Base-by-base conservation (phyloP, 2,888 invertebrate species). In the Sisyra nigra region DNA sequence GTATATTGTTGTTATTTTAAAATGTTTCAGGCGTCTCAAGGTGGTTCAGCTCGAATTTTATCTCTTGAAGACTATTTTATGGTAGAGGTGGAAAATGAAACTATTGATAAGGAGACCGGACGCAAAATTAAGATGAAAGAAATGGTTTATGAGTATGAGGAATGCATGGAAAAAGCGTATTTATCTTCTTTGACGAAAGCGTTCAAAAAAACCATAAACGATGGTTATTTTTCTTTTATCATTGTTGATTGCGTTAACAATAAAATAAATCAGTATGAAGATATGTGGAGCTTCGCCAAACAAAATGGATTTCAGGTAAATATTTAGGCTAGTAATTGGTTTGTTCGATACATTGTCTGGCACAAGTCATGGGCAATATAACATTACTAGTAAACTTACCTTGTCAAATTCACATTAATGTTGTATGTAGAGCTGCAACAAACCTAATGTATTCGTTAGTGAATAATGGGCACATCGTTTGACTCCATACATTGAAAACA, bases 51-150 rank as follows among this genome's bases (percentile, higher is more conserved):
- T n/a, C 72, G 94, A 50, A 88, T 96, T 55, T 70, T 96, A 56
- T 91, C 89, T 47, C 74, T 96, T 47, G 94, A 96, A 60, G 94
- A 96, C 64, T 96, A 96, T 63, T 96, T 93, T 56, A 82, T 93
- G 73, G 77, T 84, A 46, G 88, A 88, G 62, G 76, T 79, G 46
- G 88, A 87, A 61, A 71, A 76, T 50, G 78, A 77, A 53, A 71
- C 74, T 41, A 69, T 63, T 40, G 82, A 84, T 57, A 71, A 74
- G 3, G 69, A 75, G 48, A 80, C 80, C 47, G 85, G 85, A 10
- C 82, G 82, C 60, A 73, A 70, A 56, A 70, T 81, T 44, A 71
- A 59, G 57, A 61, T 69, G 42, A 79, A 77, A 68, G 77, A 80
- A 47, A 74, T 87, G 66, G 79, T 82, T 50, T 91, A 93, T 61